Percentiles rank a stretch among this genome's conserved stretches.
phyloP scores from a whole-genome alignment of 2,797 vertebrate genomes.

The Balearica regulorum region DNA sequence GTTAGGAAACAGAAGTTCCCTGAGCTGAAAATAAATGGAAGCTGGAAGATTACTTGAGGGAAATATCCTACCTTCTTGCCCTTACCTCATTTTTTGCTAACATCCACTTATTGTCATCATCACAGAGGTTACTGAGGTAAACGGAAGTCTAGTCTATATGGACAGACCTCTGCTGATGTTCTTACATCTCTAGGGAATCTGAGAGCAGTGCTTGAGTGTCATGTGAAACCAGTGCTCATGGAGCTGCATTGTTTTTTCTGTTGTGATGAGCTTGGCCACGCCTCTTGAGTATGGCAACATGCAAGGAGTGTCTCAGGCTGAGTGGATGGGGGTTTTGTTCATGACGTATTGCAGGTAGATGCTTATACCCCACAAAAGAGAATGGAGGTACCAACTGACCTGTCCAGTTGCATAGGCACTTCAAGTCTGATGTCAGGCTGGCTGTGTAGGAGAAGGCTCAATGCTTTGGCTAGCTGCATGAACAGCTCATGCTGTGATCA shows the following conservation, averaged over 20 bases:
- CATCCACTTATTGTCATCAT: background rate
- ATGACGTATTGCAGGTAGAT: background rate
- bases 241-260: background rate
- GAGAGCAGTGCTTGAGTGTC: background rate
- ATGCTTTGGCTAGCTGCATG: background rate
- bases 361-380: background rate
- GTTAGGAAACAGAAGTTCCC: background rate
- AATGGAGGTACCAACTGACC: background rate
- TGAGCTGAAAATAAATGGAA: background rate
- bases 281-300: accelerated
- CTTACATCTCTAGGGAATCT: background rate
- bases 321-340: background rate
- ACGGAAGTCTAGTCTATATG: background rate
- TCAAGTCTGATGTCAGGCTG: background rate
- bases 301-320: background rate
- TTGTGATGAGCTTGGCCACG: background rate
- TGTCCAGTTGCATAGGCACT: accelerated
- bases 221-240: background rate
- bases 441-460: background rate
- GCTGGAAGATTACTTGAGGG: background rate
- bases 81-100: background rate
- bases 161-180: background rate
- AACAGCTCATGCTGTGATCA: background rate
- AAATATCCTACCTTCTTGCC: background rate
- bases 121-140: background rate